Conservation (phyloP, 2,888 invertebrate genomes). For the Halictus quadricinctus region DNA sequence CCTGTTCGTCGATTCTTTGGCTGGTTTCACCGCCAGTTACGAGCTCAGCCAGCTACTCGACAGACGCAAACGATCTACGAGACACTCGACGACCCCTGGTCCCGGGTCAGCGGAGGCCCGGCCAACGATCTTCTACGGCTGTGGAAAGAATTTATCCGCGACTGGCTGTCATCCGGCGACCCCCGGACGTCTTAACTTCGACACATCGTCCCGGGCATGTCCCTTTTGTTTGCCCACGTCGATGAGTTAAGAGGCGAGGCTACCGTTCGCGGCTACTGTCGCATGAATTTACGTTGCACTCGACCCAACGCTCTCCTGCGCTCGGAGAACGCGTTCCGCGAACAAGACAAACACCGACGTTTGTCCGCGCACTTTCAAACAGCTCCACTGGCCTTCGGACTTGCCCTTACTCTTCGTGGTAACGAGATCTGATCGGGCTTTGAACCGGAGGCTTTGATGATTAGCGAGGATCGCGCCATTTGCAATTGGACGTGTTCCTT, state of each 20-base stretch:
- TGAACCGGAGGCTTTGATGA: background rate
- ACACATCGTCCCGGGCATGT: conserved; percentile 54
- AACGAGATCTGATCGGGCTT: background rate
- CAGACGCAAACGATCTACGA: conserved; percentile 55
- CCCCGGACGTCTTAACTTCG: conserved; percentile 70
- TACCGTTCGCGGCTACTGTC: conserved; percentile 58
- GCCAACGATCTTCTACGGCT: background rate
- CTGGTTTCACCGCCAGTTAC: conserved; percentile 57
- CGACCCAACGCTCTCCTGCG: conserved; percentile 28
- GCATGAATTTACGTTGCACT: conserved; percentile 58
- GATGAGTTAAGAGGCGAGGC: conserved; percentile 49
- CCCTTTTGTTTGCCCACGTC: conserved; percentile 47
- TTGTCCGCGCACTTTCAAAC: conserved; percentile 13
- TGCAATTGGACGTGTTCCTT: background rate
- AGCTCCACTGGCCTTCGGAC: background rate
- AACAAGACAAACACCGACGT: conserved; percentile 30
- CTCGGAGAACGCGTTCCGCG: conserved; percentile 38
- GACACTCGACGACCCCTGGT: conserved; percentile 49
- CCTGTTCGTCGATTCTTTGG: conserved; percentile 42
- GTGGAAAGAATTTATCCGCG: conserved; percentile 72
- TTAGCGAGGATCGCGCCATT: background rate
- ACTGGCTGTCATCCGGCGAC: conserved; percentile 70
- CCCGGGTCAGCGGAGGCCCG: conserved; percentile 46
- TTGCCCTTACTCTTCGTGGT: background rate
- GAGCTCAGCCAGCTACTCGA: conserved; percentile 25